Base-by-base conservation (phyloP, 2,888 invertebrate species). In the Apamea sordens region DNA sequence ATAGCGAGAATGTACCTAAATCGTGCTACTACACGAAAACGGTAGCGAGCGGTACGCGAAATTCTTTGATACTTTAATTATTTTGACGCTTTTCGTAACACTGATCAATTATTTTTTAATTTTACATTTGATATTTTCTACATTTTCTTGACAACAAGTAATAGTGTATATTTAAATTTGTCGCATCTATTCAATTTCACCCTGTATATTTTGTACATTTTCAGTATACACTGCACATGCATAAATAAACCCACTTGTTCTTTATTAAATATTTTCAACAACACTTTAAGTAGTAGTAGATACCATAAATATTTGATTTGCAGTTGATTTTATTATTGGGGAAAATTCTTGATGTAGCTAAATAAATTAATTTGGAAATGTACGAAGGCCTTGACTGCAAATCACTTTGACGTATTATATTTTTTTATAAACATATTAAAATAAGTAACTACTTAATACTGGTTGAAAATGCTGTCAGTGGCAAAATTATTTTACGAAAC, bases 241-340 rank as follows among this genome's bases (percentile, higher is more conserved):
- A 61, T 47, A n/a, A 8, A 76, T n/a, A 10, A n/a, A 36, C 10
- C 4, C 13, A 44, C 24, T 59, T 2, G 41, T 28, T 44, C 6
- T 63, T 32, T 3, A 32, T 32, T 10, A 44, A 0, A 41, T 41
- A 50, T 24, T 59, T 59, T 1, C 1, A 11, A 13, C 10, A n/a
- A 24, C 56, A 11, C 56, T 24, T 56, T 10, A 56, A 4, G 10
- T 56, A 10, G 24, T 24, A 56, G 50, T 53, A 7, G 53, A 18
- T 7, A 56, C 3, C 56, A 24, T 24, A n/a, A 4, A 24, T 56
- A 11, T 56, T 56, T 56, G 11, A 56, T 56, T n/a, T n/a, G 7
- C 15, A 28, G 44, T 28, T 28, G 0, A 0, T 10, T 28, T 28
- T 4, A 36, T 11, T 28, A n/a, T 0, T 1, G 4, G 5, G 5